Percentiles rank a stretch among this genome's conserved stretches.
These are phyloP conservation scores for Willowsia nigromaculata DNA, from an alignment of 2,888 invertebrate genomes.

Conservation along the genomic window DNA sequence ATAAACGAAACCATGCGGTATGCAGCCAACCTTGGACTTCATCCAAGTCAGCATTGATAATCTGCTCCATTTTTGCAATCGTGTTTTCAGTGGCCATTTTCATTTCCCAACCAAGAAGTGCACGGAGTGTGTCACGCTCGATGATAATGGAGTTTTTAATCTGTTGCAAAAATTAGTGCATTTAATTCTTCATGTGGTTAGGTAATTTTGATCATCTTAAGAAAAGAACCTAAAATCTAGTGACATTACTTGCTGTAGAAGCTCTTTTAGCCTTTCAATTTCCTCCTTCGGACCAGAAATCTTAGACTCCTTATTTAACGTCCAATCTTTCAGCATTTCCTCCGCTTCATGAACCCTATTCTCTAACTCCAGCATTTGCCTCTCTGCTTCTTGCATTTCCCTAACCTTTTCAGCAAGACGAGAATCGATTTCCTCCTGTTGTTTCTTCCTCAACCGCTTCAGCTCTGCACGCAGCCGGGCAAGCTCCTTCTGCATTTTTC, in stretches of 20 bases:
- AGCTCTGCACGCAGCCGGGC: slow-evolving; percentile 71
- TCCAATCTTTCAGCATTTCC: slow-evolving; percentile 74
- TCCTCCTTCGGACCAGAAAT: slow-evolving; percentile 72
- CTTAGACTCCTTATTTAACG: slow-evolving; percentile 72
- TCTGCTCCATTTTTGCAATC: slow-evolving; percentile 74
- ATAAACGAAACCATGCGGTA: slow-evolving; percentile 76
- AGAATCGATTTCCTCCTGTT: slow-evolving; percentile 74
- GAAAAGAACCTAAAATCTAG: too few species aligned
- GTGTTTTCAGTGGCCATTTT: slow-evolving; percentile 75
- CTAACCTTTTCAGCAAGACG: slow-evolving; percentile 70
- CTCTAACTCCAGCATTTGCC: slow-evolving; percentile 69
- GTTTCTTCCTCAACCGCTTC: slow-evolving; percentile 72
- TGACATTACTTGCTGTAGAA: slow-evolving; percentile 61
- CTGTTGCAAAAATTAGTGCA: slow-evolving; percentile 42
- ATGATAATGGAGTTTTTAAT: slow-evolving; percentile 72
- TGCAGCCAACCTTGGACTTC: slow-evolving; percentile 74
- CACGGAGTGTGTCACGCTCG: slow-evolving; percentile 75
- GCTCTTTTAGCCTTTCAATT: slow-evolving; percentile 67
- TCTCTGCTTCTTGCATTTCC: slow-evolving; percentile 74
- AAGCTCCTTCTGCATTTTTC: slow-evolving; percentile 70
- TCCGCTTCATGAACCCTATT: slow-evolving; percentile 68
- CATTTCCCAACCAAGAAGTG: slow-evolving; percentile 76
- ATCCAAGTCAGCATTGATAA: slow-evolving; percentile 76
- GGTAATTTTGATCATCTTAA: too few species aligned
- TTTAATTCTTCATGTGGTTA: background rate